Evolutionary conservation across 2,113 vertebrate species (phyloP), one percentile per base, ranked within the genome.

Genomic region (Microcebus murinus): DNA sequence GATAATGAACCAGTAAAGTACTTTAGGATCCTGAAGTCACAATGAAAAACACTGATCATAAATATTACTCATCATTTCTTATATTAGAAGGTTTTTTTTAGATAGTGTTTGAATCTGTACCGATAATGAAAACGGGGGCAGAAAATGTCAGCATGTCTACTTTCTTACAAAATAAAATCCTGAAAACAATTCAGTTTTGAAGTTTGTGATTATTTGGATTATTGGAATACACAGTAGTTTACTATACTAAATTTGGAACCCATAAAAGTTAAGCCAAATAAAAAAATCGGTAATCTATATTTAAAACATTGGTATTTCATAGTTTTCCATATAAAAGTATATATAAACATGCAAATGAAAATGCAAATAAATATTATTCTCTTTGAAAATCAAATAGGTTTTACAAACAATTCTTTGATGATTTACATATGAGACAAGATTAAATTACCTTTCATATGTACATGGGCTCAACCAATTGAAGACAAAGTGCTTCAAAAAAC

Each of bases 391-490:
- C 15, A 87, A 57, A 42, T 29, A 27, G 4, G 1, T 87, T 84
- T 93, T 94, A n/a, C 36, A 57, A 90, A 31, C 13, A 95, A 70
- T 8, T 70, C 27, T 59, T 95, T 84, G 23, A 61, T 87, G 29
- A 83, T 25, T 91, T 86, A 70, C 15, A 65, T 0, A 45, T 15
- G 2, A 76, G 8, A 45, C 23, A 52, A 4, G 48, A 84, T 81
- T 87, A 90, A 86, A 81, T 89, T 87, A 80, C 13, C 34, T 67
- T 91, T 45, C 74, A 63, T 80, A 73, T 61, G n/a, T 55, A 82
- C 31, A 21, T 21, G 6, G 1, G 0, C 8, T 77, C 36, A 85
- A 82, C 59, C 74, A 80, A 36, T 25, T 50, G 25, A 82, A 71
- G 18, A n/a, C 17, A 8, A 92, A 59, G 18, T 81, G 0, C 63